Evolutionary conservation across 2,113 vertebrate species (phyloP).

Genomic region (Pseudorhombus dupliciocellatus): DNA sequence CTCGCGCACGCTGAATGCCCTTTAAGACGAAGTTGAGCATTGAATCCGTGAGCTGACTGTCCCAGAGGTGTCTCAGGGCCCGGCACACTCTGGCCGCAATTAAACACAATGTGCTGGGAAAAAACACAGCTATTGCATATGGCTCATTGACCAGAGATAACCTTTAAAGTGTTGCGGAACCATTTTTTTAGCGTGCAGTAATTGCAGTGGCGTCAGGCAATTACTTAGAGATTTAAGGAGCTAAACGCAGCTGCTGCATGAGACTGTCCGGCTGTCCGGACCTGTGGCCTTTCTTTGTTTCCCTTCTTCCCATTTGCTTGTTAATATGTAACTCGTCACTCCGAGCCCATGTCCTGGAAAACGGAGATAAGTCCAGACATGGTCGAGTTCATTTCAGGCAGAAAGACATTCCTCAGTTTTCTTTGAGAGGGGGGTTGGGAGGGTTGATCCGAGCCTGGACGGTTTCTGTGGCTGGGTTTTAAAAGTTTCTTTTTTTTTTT

Average conservation of each 20-base stretch:
- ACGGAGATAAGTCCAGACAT: conserved; percentile 62
- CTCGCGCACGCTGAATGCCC: conserved; percentile 15
- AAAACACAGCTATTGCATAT: neutral
- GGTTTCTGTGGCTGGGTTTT: neutral
- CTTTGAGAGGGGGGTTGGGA: conserved; percentile 28
- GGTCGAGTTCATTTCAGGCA: conserved; percentile 61
- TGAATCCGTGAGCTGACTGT: conserved; percentile 5
- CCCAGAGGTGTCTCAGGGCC: conserved; percentile 18
- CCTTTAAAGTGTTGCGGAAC: conserved; percentile 29
- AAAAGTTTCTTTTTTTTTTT: too few species aligned
- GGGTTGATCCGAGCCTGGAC: conserved; percentile 29
- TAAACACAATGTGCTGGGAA: neutral
- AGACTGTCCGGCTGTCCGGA: conserved; percentile 32
- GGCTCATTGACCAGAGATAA: conserved; percentile 41
- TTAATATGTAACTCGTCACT: conserved; percentile 69
- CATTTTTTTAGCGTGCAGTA: conserved; percentile 6
- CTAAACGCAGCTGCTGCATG: conserved; percentile 29
- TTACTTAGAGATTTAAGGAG: conserved; percentile 33
- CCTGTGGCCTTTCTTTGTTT: conserved; percentile 39
- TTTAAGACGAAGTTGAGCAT: conserved; percentile 36
- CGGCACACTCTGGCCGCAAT: neutral
- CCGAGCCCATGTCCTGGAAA: conserved; percentile 50
- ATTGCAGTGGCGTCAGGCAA: conserved; percentile 35
- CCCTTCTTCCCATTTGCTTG: conserved; percentile 31
- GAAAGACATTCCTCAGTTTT: conserved; percentile 52